Evolutionary conservation across 1,140 invertebrate species (phyloP).

Genomic region (Ditylenchus dipsaci): DNA sequence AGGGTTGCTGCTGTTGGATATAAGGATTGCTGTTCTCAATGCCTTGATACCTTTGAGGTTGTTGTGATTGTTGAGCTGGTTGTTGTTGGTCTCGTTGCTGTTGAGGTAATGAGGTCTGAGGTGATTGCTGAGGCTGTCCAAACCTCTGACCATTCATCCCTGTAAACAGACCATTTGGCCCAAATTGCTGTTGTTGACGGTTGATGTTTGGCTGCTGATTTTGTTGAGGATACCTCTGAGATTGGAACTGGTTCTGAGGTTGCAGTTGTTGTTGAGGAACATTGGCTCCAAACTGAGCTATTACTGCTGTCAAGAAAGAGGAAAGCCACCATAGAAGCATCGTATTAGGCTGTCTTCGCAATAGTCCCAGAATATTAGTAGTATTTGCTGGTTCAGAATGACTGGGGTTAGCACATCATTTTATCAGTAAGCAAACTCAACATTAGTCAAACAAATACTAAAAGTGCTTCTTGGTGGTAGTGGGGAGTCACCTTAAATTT

Average conservation of each 20-base stretch:
- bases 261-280: too few species aligned
- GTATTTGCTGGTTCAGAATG: too few species aligned
- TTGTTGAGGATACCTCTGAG: background rate
- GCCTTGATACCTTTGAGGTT: background rate
- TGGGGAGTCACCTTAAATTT: too few species aligned
- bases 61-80: background rate
- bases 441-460: too few species aligned
- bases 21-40: background rate
- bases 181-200: background rate
- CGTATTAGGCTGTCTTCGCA: too few species aligned
- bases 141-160: background rate
- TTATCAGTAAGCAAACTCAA: too few species aligned
- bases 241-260: background rate
- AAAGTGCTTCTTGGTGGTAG: too few species aligned
- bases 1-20: background rate
- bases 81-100: background rate
- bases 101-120: background rate
- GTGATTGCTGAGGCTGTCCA: background rate
- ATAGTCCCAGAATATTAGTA: too few species aligned
- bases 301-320: too few species aligned
- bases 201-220: background rate
- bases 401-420: too few species aligned
- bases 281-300: too few species aligned
- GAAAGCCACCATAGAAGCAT: too few species aligned
- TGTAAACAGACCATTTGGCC: background rate